These are phyloP conservation scores for Palythoa caribaeorum DNA, from an alignment of 92 coral and sea anemone genomes.

Conservation along the genomic window DNA sequence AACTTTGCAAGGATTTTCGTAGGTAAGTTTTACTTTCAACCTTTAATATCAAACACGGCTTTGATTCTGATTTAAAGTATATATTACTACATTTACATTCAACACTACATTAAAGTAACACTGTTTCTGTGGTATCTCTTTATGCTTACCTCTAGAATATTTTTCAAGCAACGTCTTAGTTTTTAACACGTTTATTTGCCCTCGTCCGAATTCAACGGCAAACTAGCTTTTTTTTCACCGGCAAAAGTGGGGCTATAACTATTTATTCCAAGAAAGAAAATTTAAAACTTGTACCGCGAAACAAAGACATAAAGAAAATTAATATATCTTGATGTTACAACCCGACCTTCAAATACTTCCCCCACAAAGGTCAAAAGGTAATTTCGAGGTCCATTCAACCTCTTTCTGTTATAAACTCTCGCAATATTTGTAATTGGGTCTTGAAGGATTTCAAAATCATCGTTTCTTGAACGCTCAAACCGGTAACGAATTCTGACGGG, in stretches of 20 bases:
- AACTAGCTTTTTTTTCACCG: background rate
- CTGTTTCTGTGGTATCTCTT: background rate
- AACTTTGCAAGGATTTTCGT: too few relatives aligned
- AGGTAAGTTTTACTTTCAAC: too few relatives aligned
- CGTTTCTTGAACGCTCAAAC: slow-evolving; percentile 60
- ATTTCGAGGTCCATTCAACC: slow-evolving; percentile 40
- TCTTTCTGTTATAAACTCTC: slow-evolving; percentile 33
- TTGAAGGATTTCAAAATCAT: slow-evolving; percentile 55
- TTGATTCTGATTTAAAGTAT: too few relatives aligned
- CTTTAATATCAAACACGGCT: too few relatives aligned
- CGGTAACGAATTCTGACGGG: slow-evolving; percentile 54
- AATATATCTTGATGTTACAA: slow-evolving; percentile 68
- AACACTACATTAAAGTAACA: background rate
- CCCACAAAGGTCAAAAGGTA: slow-evolving; percentile 68
- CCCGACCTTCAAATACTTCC: slow-evolving; percentile 57
- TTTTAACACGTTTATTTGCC: background rate
- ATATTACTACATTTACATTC: background rate
- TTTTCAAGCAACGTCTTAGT: background rate
- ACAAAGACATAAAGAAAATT: slow-evolving; percentile 71
- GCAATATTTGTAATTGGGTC: slow-evolving; percentile 32
- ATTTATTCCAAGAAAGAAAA: background rate
- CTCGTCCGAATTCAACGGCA: background rate
- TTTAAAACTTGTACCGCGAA: slow-evolving; percentile 52
- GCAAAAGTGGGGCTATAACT: background rate
- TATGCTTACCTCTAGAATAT: background rate